Evolutionary conservation across 2,888 invertebrate species (phyloP).

Genomic region (Oscheius sp.): DNA sequence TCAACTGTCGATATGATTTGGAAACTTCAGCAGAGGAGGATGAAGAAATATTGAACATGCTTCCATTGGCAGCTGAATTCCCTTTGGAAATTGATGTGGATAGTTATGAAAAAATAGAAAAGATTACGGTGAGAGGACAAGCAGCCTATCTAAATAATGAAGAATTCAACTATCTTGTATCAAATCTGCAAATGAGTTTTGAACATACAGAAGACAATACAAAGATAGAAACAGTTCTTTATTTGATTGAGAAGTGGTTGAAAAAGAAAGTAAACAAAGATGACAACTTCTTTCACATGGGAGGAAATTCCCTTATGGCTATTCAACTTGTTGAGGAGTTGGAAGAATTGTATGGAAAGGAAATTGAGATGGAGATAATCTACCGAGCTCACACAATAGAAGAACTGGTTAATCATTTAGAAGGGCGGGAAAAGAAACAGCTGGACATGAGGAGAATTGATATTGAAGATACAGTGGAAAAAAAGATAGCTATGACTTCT

Average conservation of each 20-base stretch:
- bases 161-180: not conserved
- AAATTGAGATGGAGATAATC: constrained; percentile 22
- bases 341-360: constrained; percentile 11
- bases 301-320: constrained; percentile 25
- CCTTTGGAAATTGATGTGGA: constrained; percentile 53
- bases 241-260: constrained; percentile 5
- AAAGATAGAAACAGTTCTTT: not conserved
- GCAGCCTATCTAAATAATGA: not conserved
- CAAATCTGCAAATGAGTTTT: not conserved
- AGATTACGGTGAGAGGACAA: constrained; percentile 10
- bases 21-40: constrained; percentile 49
- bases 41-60: constrained; percentile 33
- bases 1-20: constrained; percentile 63
- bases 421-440: not conserved
- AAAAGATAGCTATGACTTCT: not conserved
- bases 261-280: not conserved
- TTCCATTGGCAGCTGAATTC: constrained; percentile 42
- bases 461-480: not conserved
- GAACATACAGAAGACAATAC: not conserved
- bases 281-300: constrained; percentile 10
- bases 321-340: constrained; percentile 22
- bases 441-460: not conserved
- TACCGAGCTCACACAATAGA: not conserved
- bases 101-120: not conserved
- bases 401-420: not conserved